Conservation (phyloP, 2,888 invertebrate species). For the Zele albiditarsus region DNA sequence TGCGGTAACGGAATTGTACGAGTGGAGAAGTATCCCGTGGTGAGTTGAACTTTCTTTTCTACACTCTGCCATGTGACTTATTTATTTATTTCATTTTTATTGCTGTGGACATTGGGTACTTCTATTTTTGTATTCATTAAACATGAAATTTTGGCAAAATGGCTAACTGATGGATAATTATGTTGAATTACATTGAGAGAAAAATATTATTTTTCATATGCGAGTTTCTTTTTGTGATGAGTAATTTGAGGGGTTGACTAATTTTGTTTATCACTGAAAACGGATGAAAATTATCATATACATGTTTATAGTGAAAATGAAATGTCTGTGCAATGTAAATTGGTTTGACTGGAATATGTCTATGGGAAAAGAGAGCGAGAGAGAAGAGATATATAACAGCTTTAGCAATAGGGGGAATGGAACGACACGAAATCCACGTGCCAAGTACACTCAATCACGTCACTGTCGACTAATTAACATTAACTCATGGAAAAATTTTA, state of each 20-base stretch:
- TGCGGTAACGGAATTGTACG: slow-evolving; percentile 20
- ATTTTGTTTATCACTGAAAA: slow-evolving; percentile 52
- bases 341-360: not conserved
- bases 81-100: too few relatives aligned
- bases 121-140: too few relatives aligned
- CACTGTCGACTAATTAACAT: slow-evolving; percentile 70
- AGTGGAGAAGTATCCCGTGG: too few relatives aligned
- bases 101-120: too few relatives aligned
- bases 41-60: too few relatives aligned
- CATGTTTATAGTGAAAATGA: slow-evolving; percentile 56
- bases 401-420: slow-evolving; percentile 54
- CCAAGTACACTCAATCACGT: slow-evolving; percentile 66
- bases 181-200: too few relatives aligned
- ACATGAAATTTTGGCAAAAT: too few relatives aligned
- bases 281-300: slow-evolving; percentile 54
- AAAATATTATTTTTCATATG: too few relatives aligned
- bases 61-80: too few relatives aligned
- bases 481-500: slow-evolving; percentile 68
- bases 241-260: too few relatives aligned
- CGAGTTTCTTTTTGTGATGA: too few relatives aligned
- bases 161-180: too few relatives aligned
- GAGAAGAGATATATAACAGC: slow-evolving; percentile 4
- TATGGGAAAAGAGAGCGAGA: not conserved
- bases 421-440: slow-evolving; percentile 63
- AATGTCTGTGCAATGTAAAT: not conserved